Base-by-base conservation (phyloP, 2,797 vertebrate genomes). In the Hydrophis major region DNA sequence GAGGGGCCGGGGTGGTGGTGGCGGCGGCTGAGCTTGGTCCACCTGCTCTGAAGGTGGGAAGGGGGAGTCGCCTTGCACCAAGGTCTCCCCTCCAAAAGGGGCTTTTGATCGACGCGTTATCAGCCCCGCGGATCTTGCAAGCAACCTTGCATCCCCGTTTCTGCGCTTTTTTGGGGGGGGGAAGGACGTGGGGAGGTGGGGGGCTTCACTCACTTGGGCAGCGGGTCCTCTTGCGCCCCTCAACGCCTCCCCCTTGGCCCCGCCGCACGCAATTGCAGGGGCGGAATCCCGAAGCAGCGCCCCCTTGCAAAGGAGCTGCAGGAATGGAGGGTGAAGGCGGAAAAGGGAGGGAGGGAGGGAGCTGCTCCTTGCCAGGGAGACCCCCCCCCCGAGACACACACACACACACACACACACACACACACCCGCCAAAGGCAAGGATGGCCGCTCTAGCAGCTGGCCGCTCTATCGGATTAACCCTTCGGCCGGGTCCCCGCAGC, bases 341-440 rank as follows among this genome's bases (percentile, higher is more conserved):
- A 91, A 93, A 59, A 93, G 92, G 92, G 78, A 88, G 83, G 63
- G 92, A 83, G 91, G 90, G 92, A 83, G 91, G 90, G 92, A 66
- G 88, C 66, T 93, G 86, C 56, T 88, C 8, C 20, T 78, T 74
- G 86, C 92, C 20, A 69, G 14, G 13, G 42, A 59, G 55, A 55
- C 12, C 88, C 25, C 42, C 61, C 61, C 60, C n/a, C 3, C 3
- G 3, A 16, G 2, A 57, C 56, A 60, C 59, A 60, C 22, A 60
- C 59, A 37, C 37, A 32, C 32, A n/a, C n/a, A n/a, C n/a, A 37
- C 37, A 7, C 57, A 22, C 0, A 59, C 6, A 59, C 0, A 59
- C 22, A 3, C 60, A 63, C 25, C 14, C 32, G 27, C 37, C 18
- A 66, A 63, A 4, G 47, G 25, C 32, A 11, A 6, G 27, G 50